phyloP scores from a whole-genome alignment of 2,797 vertebrate species.

The Poecilia wingei region DNA sequence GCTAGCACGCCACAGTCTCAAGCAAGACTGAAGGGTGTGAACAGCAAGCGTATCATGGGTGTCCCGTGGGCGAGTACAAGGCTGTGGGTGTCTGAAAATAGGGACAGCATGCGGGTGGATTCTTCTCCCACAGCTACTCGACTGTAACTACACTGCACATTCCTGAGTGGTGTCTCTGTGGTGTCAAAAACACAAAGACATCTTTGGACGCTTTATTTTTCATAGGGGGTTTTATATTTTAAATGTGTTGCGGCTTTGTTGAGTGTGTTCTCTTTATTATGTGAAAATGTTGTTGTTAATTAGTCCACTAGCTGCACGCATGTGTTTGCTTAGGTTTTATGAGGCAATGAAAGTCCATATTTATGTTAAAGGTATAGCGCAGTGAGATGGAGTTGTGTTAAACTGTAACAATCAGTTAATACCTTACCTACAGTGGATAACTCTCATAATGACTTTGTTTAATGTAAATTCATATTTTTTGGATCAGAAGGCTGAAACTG shows the following conservation, averaged over 20 bases:
- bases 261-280: slow-evolving; percentile 12
- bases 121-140: slow-evolving; percentile 59
- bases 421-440: background rate
- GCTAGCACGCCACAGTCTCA: slow-evolving; percentile 56
- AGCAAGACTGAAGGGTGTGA: slow-evolving; percentile 46
- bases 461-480: background rate
- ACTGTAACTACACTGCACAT: slow-evolving; percentile 34
- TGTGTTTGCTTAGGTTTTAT: slow-evolving; percentile 49
- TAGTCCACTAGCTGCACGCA: slow-evolving; percentile 41
- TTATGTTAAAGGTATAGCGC: background rate
- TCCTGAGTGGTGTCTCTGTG: slow-evolving; percentile 41
- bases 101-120: slow-evolving; percentile 47
- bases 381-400: background rate
- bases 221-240: slow-evolving; percentile 6
- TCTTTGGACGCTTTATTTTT: background rate
- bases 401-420: background rate
- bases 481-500: background rate
- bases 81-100: slow-evolving; percentile 64
- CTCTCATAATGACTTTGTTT: background rate
- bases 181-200: slow-evolving; percentile 21
- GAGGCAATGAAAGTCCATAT: slow-evolving; percentile 38
- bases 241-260: background rate
- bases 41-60: slow-evolving; percentile 41
- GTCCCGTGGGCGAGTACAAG: slow-evolving; percentile 39
- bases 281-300: slow-evolving; percentile 50